Conservation (phyloP, 2,113 vertebrate species). For the Fregata magnificens region DNA sequence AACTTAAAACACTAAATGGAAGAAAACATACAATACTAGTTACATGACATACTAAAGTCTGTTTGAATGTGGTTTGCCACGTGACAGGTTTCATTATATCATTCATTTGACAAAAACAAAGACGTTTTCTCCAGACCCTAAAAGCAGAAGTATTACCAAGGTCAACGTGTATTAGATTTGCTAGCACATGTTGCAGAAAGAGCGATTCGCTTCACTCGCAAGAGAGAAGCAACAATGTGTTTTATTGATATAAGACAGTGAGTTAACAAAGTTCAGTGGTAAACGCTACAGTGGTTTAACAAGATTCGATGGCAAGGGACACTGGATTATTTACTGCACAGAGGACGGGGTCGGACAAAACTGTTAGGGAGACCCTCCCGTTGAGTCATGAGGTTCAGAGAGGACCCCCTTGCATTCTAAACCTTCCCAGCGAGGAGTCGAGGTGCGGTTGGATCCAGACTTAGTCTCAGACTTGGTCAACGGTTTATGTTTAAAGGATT, state of each 20-base stretch:
- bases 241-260: neutral
- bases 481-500: neutral
- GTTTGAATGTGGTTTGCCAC: constrained; percentile 1
- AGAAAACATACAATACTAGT: neutral
- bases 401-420: neutral
- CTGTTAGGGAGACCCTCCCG: neutral
- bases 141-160: constrained; percentile 10
- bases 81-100: constrained; percentile 45
- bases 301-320: neutral
- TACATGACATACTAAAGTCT: neutral
- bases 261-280: neutral
- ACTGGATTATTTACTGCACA: neutral
- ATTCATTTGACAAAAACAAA: constrained; percentile 48
- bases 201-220: neutral
- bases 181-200: neutral
- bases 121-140: constrained; percentile 14
- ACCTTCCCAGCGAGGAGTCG: neutral
- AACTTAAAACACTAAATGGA: neutral
- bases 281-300: neutral
- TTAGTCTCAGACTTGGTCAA: neutral
- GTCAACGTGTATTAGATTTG: neutral
- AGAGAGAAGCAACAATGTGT: neutral
- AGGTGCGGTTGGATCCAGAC: neutral
- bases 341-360: neutral
- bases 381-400: neutral